Conservation (phyloP, 1,140 invertebrate genomes). For the Drosophila suzukii region DNA sequence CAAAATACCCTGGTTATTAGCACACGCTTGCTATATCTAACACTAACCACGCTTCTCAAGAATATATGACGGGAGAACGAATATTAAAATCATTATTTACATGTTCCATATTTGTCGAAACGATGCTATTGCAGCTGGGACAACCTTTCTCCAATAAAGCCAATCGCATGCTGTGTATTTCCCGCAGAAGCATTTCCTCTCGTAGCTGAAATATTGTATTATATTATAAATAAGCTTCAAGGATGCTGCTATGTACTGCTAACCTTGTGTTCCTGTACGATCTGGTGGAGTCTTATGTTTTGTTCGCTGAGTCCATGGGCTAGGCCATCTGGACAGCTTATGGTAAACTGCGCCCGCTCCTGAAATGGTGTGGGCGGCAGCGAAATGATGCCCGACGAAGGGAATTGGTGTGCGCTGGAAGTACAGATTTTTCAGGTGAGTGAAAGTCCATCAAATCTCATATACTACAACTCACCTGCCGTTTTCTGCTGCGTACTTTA, state of each 20-base stretch:
- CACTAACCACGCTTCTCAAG: conserved; percentile 5
- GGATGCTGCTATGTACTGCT: neutral
- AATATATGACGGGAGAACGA: conserved; percentile 15
- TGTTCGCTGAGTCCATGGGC: conserved; percentile 91
- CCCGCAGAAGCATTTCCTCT: conserved; percentile 88
- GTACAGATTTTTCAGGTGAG: neutral
- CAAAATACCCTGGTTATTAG: neutral
- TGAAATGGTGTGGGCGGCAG: conserved; percentile 73
- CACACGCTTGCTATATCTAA: conserved; percentile 2
- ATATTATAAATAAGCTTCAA: neutral
- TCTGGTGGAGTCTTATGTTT: conserved; percentile 91
- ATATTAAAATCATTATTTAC: conserved; percentile 57
- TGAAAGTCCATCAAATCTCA: neutral
- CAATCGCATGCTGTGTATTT: conserved; percentile 89
- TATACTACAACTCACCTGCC: conserved; percentile 24
- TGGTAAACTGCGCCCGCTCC: conserved; percentile 67
- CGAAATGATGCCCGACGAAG: conserved; percentile 61
- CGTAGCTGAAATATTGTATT: conserved; percentile 85
- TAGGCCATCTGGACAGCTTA: conserved; percentile 90
- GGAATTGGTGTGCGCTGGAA: conserved; percentile 53
- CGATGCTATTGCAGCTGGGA: conserved; percentile 85
- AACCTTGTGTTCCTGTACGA: conserved; percentile 92
- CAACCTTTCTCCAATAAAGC: conserved; percentile 90
- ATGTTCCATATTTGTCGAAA: conserved; percentile 77
- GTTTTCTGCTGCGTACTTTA: conserved; percentile 47